These are phyloP conservation scores for Listronotus oregonensis DNA, from an alignment of 1,140 invertebrate species.

Conservation along the genomic window DNA sequence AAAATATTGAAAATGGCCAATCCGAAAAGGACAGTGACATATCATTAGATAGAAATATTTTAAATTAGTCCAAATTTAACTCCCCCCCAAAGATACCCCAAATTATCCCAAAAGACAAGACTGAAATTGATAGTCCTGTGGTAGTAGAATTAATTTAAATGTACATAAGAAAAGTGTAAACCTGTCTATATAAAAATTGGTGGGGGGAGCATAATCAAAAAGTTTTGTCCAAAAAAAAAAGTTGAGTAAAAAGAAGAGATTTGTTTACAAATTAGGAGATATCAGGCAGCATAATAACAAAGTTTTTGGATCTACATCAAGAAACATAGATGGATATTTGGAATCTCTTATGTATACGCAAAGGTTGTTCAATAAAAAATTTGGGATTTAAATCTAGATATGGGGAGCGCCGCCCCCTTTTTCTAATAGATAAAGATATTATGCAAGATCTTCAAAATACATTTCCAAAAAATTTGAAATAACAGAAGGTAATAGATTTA, in stretches of 20 bases:
- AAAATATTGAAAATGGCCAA: too few species aligned
- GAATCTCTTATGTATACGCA: slow-evolving; percentile 80
- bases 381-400: slow-evolving; percentile 72
- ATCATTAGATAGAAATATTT: too few species aligned
- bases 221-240: slow-evolving; percentile 28
- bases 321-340: slow-evolving; percentile 69
- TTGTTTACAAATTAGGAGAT: neutral
- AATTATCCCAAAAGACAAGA: neutral
- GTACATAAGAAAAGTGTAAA: neutral
- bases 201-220: slow-evolving; percentile 49
- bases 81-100: neutral
- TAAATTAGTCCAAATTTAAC: too few species aligned
- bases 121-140: slow-evolving; percentile 1
- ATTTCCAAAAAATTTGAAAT: slow-evolving; percentile 68
- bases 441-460: slow-evolving; percentile 68
- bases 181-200: slow-evolving; percentile 21
- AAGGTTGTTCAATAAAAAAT: slow-evolving; percentile 70
- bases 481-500: slow-evolving; percentile 72
- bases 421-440: slow-evolving; percentile 73
- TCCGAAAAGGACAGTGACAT: too few species aligned
- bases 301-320: neutral
- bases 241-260: slow-evolving; percentile 16
- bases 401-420: slow-evolving; percentile 81
- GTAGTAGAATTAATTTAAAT: neutral
- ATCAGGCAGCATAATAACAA: too few species aligned